Conservation (phyloP, 92 coral and sea anemone species). For the Bergia puertoricense region DNA sequence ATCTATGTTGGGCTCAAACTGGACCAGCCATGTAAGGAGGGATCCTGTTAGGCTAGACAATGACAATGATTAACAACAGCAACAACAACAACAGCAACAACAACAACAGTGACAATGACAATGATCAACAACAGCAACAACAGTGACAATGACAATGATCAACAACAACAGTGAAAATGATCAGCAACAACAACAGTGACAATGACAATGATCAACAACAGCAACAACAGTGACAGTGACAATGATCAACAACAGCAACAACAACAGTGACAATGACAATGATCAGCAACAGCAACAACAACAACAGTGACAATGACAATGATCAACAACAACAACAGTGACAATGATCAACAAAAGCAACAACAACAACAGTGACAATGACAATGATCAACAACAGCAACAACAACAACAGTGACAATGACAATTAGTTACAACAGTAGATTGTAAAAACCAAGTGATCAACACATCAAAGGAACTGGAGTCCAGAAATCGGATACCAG, state of each 20-base stretch:
- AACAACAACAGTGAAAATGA: too few species aligned
- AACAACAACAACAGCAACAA: not conserved
- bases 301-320: not conserved
- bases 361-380: not conserved
- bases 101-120: not conserved
- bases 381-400: not conserved
- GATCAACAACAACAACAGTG: not conserved
- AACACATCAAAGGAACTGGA: too few species aligned
- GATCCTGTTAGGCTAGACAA: not conserved
- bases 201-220: not conserved
- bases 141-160: too few species aligned
- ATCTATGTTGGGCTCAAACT: constrained; percentile 93
- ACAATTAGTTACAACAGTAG: not conserved
- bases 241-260: not conserved
- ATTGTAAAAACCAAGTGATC: too few species aligned
- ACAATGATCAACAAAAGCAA: not conserved
- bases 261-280: not conserved
- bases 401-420: not conserved
- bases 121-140: not conserved
- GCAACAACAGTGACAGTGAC: not conserved
- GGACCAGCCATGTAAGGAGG: constrained; percentile 88
- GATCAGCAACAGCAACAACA: not conserved
- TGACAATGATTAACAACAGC: not conserved
- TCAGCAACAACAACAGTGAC: too few species aligned
- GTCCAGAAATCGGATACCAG: too few species aligned